Base-by-base conservation (phyloP, 2,888 invertebrate species). In the Carpatolechia fugitivella region DNA sequence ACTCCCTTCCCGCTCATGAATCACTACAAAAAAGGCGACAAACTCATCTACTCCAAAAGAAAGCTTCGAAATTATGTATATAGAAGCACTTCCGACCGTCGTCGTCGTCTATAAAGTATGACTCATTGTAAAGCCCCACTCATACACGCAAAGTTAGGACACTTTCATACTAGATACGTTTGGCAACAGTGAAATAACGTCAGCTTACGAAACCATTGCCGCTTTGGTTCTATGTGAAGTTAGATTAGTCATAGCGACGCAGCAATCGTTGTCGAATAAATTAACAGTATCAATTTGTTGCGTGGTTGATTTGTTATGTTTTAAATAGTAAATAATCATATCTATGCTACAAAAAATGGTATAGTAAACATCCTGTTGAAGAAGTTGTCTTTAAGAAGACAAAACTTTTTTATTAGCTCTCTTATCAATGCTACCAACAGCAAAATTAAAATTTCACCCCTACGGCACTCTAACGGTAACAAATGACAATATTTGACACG, bases 111-210 rank as follows among this genome's bases (percentile, higher is more conserved):
- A 75, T 80, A n/a, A n/a, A 70, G 72, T 67, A 74, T 89, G 89
- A 89, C 68, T 89, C 89, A 89, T 70, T 63, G 86, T 76, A 75
- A 84, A 86, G 66, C 66, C 86, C 86, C 60, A 64, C 67, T 52
- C 76, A 76, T 75, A 75, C 80, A 76, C 13, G 20, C 44, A 20
- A n/a, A 20, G 29, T 13, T 24, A 29, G n/a, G n/a, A 20, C 8
- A 20, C 20, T 44, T 44, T 11, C 11, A 44, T n/a, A 44, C 13
- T 29, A 20, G 13, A 24, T 13, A n/a, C 10, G n/a, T n/a, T n/a
- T n/a, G n/a, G n/a, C n/a, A n/a, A n/a, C 3, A 33, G 5, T 33
- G 33, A n/a, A 33, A n/a, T n/a, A 33, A n/a, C 8, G n/a, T 33
- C 3, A 33, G 33, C 6, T 24, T 20, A 20, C 41, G 13, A 6